These are phyloP conservation scores for Micromussa lordhowensis DNA, from an alignment of 92 coral and sea anemone species.

Conservation along the genomic window DNA sequence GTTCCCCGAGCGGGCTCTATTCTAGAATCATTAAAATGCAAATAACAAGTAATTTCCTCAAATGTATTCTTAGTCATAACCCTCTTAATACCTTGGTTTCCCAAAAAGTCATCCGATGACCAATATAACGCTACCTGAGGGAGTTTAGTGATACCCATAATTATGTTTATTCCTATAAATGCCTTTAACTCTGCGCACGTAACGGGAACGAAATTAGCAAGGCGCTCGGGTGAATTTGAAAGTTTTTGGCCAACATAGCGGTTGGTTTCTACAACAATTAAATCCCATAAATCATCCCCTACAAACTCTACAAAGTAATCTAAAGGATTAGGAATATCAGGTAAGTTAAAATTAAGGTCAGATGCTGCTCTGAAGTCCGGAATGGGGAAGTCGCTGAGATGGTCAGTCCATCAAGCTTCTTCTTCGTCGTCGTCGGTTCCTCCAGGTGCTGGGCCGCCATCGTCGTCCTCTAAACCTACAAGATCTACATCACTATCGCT, in stretches of 20 bases:
- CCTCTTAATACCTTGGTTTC: constrained; percentile 52
- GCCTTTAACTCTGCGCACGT: constrained; percentile 63
- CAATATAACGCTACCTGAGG: constrained; percentile 53
- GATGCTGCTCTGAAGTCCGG: constrained; percentile 1
- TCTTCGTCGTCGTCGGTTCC: neutral
- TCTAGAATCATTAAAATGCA: constrained; percentile 59
- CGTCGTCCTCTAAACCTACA: neutral
- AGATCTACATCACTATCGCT: constrained; percentile 1
- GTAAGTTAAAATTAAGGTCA: constrained; percentile 31
- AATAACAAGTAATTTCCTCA: constrained; percentile 48
- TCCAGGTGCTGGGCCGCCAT: constrained; percentile 13
- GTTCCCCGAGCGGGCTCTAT: constrained; percentile 62
- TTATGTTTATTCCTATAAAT: constrained; percentile 60
- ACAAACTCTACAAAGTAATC: constrained; percentile 32
- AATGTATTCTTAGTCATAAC: constrained; percentile 63
- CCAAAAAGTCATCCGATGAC: constrained; percentile 49
- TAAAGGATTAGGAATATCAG: constrained; percentile 19
- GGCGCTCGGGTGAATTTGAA: constrained; percentile 19
- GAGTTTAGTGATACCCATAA: constrained; percentile 60
- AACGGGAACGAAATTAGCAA: constrained; percentile 36
- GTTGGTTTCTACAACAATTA: constrained; percentile 51
- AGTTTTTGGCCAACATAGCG: constrained; percentile 57
- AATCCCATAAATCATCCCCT: constrained; percentile 45
- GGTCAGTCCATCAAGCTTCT: constrained; percentile 9
- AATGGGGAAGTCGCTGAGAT: constrained; percentile 1